Evolutionary conservation across 2,888 invertebrate species (phyloP), one percentile per base, ranked within the genome.

Genomic region (Tachina grossa): DNA sequence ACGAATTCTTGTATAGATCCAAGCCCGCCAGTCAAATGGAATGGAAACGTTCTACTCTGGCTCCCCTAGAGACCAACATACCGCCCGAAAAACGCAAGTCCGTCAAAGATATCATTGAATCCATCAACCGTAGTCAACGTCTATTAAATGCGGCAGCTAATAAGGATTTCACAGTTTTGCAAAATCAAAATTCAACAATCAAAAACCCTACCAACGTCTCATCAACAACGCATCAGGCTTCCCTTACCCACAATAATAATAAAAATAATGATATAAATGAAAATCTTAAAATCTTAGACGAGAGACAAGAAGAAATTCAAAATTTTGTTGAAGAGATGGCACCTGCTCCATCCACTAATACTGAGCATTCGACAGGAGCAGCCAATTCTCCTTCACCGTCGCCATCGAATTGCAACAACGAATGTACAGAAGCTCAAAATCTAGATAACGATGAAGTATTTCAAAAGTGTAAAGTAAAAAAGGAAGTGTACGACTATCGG

Each of bases 31-130:
- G 53, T 39, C 83, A 86, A 14, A 72, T 87, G 78, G 86, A 89
- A 82, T 89, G 89, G 89, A 89, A 88, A 41, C 80, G 88, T 47
- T 89, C 89, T 31, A 87, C 88, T 9, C 69, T 89, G 43, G 89
- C 89, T 3, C 89, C 89, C 0, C 77, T 89, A 9, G 89, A 88
- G 19, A 88, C 88, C 13, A 83, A 86, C 49, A 87, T 88, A 83
- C 89, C 89, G 16, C 84, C 87, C 8, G 86, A 89, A 51, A 91
- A 92, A 85, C 87, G 88, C 39, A 90, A 90, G 77, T 92, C 92
- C 0, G 91, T 92, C 2, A 91, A 91, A 55, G 91, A 92, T 74
- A 92, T 92, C 31, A 93, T 93, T 72, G 93, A 92, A 76, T 92
- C 93, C 10, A 93, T 93, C 10, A 93, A 92, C 87, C 89, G 91